Base-by-base conservation (phyloP, 2,113 vertebrate species). In the Pipra filicauda region DNA sequence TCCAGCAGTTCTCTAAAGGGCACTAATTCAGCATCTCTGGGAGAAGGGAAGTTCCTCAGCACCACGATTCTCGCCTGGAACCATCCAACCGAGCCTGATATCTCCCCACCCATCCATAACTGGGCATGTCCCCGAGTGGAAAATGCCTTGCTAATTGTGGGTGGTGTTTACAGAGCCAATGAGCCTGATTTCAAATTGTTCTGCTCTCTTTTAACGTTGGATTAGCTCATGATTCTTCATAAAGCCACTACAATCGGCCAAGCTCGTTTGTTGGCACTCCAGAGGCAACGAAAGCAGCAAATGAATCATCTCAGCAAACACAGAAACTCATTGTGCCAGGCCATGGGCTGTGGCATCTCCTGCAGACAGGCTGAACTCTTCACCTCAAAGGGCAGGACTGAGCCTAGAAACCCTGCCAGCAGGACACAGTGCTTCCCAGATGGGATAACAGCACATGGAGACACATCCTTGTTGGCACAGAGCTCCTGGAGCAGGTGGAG, bases 1-100 rank as follows among this genome's bases (percentile, higher is more conserved):
- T 92, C 91, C 91, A 74, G 90, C 2, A 0, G 69, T 81, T 96
- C 96, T 97, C 90, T 79, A 49, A 96, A 93, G 93, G 93, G 54
- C 85, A 91, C 82, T 87, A 57, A 93, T 52, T 69, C 69, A 75
- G 90, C n/a, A 93, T 52, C 93, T 26, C 48, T 49, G 72, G 44
- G n/a, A 69, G 59, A 66, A 84, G 35, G 76, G 61, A 55, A 86
- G 59, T 78, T 18, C 30, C 52, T 72, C 46, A 91, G 67, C 80
- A 75, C 80, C 88, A 85, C 1, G 0, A 21, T 39, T 49, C 79
- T 2, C 11, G 64, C 85, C 93, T 61, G 61, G 81, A 89, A 91
- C 57, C 8, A 1, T 13, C 2, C 30, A 66, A 75, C 41, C 10
- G 2, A 62, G 86, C 71, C 78, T 31, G 77, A 27, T 24, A 13